Percentiles rank a stretch among this genome's conserved stretches.
phyloP scores from a whole-genome alignment of 2,888 invertebrate species.

The Aproaerema taeniolella region DNA sequence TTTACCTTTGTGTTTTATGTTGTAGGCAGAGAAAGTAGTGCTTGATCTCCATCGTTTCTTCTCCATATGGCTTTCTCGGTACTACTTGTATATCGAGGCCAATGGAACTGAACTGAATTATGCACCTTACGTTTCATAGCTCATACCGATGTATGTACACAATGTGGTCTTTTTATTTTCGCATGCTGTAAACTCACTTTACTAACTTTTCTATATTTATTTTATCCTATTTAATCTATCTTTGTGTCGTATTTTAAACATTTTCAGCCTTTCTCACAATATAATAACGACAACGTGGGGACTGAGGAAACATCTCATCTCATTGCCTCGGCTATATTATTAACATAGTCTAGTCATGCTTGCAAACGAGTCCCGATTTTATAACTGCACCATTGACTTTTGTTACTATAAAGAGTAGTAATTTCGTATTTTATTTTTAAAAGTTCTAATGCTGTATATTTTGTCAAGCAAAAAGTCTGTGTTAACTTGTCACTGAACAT shows the following conservation, averaged over 20 bases:
- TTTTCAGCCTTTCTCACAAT: conserved; percentile 26
- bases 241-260: no score
- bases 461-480: no score
- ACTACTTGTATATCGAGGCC: conserved; percentile 49
- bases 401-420: no score
- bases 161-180: conserved; percentile 38
- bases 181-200: conserved; percentile 24
- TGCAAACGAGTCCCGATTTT: no score
- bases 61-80: conserved; percentile 81
- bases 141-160: conserved; percentile 63
- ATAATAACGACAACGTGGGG: no score
- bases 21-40: conserved; percentile 86
- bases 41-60: conserved; percentile 88
- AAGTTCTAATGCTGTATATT: no score
- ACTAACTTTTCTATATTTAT: background rate
- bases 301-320: no score
- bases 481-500: no score
- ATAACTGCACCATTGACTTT: no score
- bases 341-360: no score
- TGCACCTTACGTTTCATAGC: conserved; percentile 61
- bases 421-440: no score
- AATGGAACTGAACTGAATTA: conserved; percentile 51
- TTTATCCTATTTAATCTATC: background rate
- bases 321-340: no score
- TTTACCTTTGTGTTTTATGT: conserved; percentile 60